These are phyloP conservation scores for Crypturellus undulatus DNA, from an alignment of 2,113 vertebrate species.

Conservation along the genomic window DNA sequence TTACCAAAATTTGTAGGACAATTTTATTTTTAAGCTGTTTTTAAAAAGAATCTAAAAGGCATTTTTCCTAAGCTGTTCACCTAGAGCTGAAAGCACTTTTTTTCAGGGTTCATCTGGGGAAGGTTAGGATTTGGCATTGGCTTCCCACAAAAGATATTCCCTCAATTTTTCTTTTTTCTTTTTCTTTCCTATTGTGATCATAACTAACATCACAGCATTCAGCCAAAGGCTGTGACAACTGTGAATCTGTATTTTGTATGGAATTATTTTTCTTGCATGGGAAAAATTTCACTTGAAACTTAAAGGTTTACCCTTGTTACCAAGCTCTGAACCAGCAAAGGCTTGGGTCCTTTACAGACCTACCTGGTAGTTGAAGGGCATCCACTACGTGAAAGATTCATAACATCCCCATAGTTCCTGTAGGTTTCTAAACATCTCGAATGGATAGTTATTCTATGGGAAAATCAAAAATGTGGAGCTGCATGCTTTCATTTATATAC, in stretches of 20 bases:
- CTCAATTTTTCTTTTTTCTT: background rate
- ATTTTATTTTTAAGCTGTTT: background rate
- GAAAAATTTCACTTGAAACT: background rate
- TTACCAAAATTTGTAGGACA: background rate
- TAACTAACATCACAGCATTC: background rate
- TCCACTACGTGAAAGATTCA: background rate
- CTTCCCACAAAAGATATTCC: background rate
- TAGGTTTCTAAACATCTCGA: background rate
- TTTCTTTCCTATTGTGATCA: background rate
- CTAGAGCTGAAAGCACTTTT: background rate
- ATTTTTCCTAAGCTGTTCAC: background rate
- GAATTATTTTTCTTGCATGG: background rate
- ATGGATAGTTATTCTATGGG: rapidly evolving
- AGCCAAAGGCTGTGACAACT: background rate
- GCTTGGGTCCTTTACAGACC: background rate
- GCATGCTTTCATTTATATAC: background rate
- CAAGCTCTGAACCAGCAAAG: background rate
- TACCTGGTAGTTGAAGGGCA: background rate
- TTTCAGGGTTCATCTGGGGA: background rate
- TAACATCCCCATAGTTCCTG: background rate
- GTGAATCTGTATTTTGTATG: background rate
- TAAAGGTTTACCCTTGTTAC: background rate
- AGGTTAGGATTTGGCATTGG: background rate
- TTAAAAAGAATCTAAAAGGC: background rate
- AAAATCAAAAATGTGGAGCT: background rate